Base-by-base conservation (phyloP, 92 coral and sea anemone genomes). In the Phymanthus crucifer region DNA sequence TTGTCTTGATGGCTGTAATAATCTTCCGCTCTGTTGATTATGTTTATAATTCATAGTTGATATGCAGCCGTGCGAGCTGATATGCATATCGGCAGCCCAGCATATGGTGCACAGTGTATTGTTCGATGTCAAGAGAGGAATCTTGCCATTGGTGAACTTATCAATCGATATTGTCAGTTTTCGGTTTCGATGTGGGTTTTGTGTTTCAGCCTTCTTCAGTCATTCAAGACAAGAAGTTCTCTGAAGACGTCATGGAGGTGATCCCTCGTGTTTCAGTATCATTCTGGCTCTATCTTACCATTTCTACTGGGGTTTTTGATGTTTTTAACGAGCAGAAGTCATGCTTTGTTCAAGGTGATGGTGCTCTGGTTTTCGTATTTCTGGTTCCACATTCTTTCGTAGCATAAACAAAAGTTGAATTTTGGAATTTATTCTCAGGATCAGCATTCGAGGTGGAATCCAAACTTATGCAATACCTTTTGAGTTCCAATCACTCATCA, bases 401-500 rank as follows among this genome's bases (percentile, higher is more conserved):
- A 43, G 48, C n/a, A 6, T 21, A 50, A 50, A 54, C 27, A 2
- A 43, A 43, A 43, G 48, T 43, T 43, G 10, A 2, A 0, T 43
- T 43, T 43, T 43, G 48, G 48, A 43, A 43, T 43, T 43, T 2
- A 40, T 40, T 24, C 66, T 74, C 16, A 74, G 78, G 80, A 33
- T 23, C 50, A 21, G 58, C 35, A 19, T 76, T 76, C 45, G 79
- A 81, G 5, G 38, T 71, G 69, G 23, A 74, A 34, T 52, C 70
- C 6, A 58, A 71, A 72, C 79, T 81, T 3, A 81, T 58, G 36
- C 13, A 73, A 16, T 36, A 81, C 61, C 50, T 81, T 16, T 61
- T 81, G 79, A 38, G 69, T 18, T 5, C 77, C 23, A 81, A 73
- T 56, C 54, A 74, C 1, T 71, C 85, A 3, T 81, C 85, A 12